phyloP scores from a whole-genome alignment of 2,888 invertebrate genomes.

The Campaea margaritaria region DNA sequence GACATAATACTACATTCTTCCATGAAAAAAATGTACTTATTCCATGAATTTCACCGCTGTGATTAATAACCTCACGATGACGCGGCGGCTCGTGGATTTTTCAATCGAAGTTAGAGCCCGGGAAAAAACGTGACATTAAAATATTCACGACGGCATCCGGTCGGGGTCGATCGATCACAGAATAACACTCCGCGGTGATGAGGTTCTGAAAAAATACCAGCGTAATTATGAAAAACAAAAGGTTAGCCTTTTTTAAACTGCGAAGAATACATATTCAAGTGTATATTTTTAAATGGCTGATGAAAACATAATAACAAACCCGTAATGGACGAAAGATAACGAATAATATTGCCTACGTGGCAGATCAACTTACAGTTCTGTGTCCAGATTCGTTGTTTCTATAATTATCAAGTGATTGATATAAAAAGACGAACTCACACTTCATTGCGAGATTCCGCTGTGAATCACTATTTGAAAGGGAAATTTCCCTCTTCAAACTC shows the following conservation, averaged over 20 bases:
- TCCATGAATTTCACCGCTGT: conserved; percentile 48
- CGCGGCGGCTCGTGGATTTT: conserved; percentile 56
- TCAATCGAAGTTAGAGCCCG: conserved; percentile 58
- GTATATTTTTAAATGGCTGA: too few species aligned
- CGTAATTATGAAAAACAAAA: conserved; percentile 24
- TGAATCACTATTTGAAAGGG: too few species aligned
- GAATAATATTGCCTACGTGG: too few species aligned
- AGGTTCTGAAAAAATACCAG: conserved; percentile 21
- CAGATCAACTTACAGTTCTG: too few species aligned
- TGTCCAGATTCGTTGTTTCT: too few species aligned
- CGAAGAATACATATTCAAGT: not conserved
- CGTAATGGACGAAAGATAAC: too few species aligned
- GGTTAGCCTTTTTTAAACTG: not conserved
- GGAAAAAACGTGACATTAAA: conserved; percentile 60
- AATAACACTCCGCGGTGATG: conserved; percentile 31
- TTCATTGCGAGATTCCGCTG: too few species aligned
- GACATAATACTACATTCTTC: conserved; percentile 47
- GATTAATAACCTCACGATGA: conserved; percentile 60
- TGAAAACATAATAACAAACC: too few species aligned
- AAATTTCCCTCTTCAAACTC: too few species aligned
- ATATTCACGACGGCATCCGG: conserved; percentile 56
- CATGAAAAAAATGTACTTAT: conserved; percentile 29
- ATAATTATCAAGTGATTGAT: too few species aligned
- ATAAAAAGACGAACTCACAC: too few species aligned
- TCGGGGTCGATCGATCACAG: conserved; percentile 44